phyloP scores from a whole-genome alignment of 2,888 invertebrate genomes.

The Amphipoea lucens region DNA sequence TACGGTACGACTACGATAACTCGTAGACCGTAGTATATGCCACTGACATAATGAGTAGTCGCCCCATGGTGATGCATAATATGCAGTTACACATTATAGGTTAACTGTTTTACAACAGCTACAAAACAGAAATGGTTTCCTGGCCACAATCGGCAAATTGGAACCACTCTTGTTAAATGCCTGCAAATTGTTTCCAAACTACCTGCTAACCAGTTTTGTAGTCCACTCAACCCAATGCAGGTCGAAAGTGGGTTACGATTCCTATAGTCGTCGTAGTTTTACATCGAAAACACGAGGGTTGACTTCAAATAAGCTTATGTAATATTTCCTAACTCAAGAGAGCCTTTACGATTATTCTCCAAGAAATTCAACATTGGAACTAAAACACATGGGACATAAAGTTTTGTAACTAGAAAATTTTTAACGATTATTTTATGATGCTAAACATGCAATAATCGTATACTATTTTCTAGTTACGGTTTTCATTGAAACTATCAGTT shows the following conservation, averaged over 20 bases:
- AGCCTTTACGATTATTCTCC: background rate
- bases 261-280: background rate
- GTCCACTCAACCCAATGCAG: slow-evolving; percentile 14
- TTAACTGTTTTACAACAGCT: slow-evolving; percentile 20
- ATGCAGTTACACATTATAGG: slow-evolving; percentile 7
- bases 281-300: background rate
- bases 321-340: background rate
- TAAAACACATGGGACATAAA: background rate
- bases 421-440: background rate
- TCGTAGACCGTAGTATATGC: background rate
- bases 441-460: slow-evolving; percentile 12
- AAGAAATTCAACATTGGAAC: slow-evolving; percentile 4
- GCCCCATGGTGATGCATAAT: background rate
- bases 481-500: slow-evolving; percentile 34
- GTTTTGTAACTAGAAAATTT: too few relatives aligned
- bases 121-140: slow-evolving; percentile 24
- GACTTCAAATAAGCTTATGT: background rate
- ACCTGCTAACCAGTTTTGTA: slow-evolving; percentile 55
- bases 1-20: slow-evolving; percentile 10
- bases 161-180: slow-evolving; percentile 36
- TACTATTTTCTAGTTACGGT: background rate
- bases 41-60: slow-evolving; percentile 16
- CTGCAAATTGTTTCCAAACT: slow-evolving; percentile 39
- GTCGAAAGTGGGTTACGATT: slow-evolving; percentile 21
- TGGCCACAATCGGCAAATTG: slow-evolving; percentile 23